A percentile compares a stretch with the other conserved stretches of the same genome.
Evolutionary conservation across 2,113 vertebrate genomes (phyloP).

Genomic region (Anguilla japonica): DNA sequence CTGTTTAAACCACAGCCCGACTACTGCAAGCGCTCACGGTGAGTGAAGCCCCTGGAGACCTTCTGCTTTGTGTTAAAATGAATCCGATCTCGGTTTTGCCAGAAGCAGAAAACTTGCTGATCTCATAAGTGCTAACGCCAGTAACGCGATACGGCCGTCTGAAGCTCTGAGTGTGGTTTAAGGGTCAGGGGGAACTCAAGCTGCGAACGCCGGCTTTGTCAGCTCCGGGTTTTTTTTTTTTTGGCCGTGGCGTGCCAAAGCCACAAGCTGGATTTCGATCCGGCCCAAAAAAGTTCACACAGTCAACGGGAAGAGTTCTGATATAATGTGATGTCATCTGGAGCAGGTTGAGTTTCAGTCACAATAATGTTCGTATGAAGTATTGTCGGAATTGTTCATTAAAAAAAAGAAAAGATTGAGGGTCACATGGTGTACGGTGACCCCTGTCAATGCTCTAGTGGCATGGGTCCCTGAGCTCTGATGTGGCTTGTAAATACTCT

Average conservation of each 20-base stretch:
- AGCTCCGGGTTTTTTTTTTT: neutral
- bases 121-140: neutral
- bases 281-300: neutral
- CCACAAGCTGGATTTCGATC: neutral
- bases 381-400: neutral
- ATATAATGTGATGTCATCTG: neutral
- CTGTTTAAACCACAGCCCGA: slow-evolving; percentile 55
- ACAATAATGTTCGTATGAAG: neutral
- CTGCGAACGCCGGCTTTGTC: neutral
- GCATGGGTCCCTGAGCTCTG: too few relatives aligned
- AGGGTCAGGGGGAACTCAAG: neutral
- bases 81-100: slow-evolving; percentile 30
- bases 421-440: too few relatives aligned
- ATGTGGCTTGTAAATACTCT: too few relatives aligned
- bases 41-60: slow-evolving; percentile 59
- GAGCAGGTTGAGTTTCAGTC: neutral
- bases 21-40: slow-evolving; percentile 54
- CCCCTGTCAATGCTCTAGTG: too few relatives aligned
- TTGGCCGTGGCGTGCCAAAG: neutral
- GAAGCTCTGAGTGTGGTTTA: neutral
- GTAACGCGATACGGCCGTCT: neutral
- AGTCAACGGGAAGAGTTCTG: neutral
- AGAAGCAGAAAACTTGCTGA: neutral
- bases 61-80: slow-evolving; percentile 54
- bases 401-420: neutral